phyloP scores from a whole-genome alignment of 1,140 invertebrate genomes.

The Drosophila watanabei region DNA sequence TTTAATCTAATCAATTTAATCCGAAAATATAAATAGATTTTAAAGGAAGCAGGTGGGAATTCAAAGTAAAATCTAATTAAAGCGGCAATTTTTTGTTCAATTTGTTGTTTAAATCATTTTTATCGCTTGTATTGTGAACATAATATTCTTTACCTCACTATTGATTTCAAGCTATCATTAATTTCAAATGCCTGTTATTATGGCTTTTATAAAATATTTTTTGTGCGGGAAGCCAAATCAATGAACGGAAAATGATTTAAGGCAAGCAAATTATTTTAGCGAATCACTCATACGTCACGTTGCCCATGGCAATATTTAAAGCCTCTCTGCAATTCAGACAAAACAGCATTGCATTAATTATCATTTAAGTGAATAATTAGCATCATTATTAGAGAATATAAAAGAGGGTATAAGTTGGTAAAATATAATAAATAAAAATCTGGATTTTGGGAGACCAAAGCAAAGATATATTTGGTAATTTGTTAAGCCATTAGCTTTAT shows the following conservation, averaged over 20 bases:
- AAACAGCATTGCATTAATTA: neutral
- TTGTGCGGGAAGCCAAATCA: slow-evolving; percentile 1
- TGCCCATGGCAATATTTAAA: neutral
- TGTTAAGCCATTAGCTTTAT: slow-evolving; percentile 17
- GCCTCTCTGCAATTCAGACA: neutral
- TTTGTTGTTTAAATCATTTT: neutral
- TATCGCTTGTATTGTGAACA: neutral
- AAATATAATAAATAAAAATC: neutral
- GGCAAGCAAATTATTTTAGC: neutral
- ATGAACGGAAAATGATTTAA: neutral
- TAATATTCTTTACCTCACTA: neutral
- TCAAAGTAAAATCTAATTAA: neutral
- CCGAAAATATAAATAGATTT: too few relatives aligned
- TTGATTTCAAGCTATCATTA: neutral
- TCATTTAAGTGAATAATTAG: neutral
- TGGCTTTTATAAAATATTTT: slow-evolving; percentile 1
- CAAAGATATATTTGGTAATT: slow-evolving; percentile 8
- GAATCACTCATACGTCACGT: slow-evolving; percentile 12
- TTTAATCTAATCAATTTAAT: neutral
- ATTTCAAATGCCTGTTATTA: neutral
- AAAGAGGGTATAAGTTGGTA: neutral
- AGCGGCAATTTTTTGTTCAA: neutral
- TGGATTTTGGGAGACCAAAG: neutral
- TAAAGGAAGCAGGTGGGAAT: neutral
- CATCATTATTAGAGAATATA: neutral